Percentiles rank a stretch among this genome's conserved stretches.
Evolutionary conservation across 64 coral and sea anemone genomes (phyloP).

Genomic region (Hydrozoanthus tunicans): DNA sequence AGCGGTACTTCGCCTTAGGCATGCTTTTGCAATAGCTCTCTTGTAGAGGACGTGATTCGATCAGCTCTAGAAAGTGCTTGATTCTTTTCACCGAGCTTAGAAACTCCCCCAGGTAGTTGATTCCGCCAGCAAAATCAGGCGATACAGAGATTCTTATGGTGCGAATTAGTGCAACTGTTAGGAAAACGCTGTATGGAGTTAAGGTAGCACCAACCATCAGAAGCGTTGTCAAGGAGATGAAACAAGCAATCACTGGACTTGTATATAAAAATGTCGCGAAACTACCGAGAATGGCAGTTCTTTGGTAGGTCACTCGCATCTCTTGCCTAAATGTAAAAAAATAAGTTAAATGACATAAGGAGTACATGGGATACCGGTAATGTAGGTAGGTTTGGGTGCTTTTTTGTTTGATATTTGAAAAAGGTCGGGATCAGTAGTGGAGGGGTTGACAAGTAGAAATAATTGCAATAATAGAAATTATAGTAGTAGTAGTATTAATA

Average conservation of each 20-base stretch:
- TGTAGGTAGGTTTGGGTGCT: neutral
- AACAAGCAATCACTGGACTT: conserved; percentile 71
- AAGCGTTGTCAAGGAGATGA: conserved; percentile 84
- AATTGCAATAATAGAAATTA: too few relatives aligned
- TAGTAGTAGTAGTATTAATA: too few relatives aligned
- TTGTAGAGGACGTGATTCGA: conserved; percentile 48
- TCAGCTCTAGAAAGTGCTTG: conserved; percentile 77
- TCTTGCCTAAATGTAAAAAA: conserved; percentile 65
- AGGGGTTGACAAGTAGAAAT: too few relatives aligned
- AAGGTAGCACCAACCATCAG: conserved; percentile 65
- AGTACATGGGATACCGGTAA: neutral
- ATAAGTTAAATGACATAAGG: too few relatives aligned
- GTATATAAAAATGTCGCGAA: conserved; percentile 89
- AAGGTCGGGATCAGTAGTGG: too few relatives aligned
- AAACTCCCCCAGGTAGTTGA: conserved; percentile 70
- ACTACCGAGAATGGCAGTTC: conserved; percentile 74
- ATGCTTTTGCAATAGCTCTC: conserved; percentile 61
- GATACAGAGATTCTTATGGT: conserved; percentile 83
- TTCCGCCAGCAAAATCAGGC: conserved; percentile 69
- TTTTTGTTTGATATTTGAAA: neutral
- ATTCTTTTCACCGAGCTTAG: conserved; percentile 63
- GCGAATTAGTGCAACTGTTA: conserved; percentile 79
- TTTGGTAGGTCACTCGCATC: conserved; percentile 66
- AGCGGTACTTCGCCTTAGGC: conserved; percentile 76
- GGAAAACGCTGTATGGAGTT: conserved; percentile 72